phyloP scores from a whole-genome alignment of 1,140 invertebrate species.

The Drosophila sulfurigaster region DNA sequence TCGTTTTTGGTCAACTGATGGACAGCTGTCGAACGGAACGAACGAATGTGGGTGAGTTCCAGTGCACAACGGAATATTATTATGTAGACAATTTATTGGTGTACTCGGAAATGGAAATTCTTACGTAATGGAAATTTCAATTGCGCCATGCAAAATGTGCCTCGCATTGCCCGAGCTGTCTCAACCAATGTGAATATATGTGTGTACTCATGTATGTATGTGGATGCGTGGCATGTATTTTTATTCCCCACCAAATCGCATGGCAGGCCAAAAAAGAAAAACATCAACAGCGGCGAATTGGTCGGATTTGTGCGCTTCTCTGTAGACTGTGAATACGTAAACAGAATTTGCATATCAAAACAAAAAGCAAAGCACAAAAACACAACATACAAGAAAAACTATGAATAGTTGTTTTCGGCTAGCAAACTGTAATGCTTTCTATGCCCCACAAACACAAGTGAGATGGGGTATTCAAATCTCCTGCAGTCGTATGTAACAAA shows the following conservation, averaged over 20 bases:
- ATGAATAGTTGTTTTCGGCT: slow-evolving; percentile 26
- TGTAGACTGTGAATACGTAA: slow-evolving; percentile 49
- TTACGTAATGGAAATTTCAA: slow-evolving; percentile 43
- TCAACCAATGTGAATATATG: not conserved
- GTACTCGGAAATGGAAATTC: slow-evolving; percentile 23
- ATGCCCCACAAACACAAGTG: not conserved
- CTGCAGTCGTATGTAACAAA: not conserved
- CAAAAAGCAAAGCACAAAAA: slow-evolving; percentile 46
- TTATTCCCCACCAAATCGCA: slow-evolving; percentile 37
- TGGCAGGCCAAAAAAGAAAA: slow-evolving; percentile 18
- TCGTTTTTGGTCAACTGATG: slow-evolving; percentile 29
- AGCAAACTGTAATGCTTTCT: slow-evolving; percentile 2
- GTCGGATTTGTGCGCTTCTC: slow-evolving; percentile 27
- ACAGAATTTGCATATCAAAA: slow-evolving; percentile 72
- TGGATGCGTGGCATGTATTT: slow-evolving; percentile 36
- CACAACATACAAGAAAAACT: slow-evolving; percentile 17
- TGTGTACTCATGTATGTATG: slow-evolving; percentile 13
- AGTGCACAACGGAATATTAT: slow-evolving; percentile 1
- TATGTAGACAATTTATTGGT: slow-evolving; percentile 15
- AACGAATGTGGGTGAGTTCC: slow-evolving; percentile 7
- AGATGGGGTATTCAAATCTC: not conserved
- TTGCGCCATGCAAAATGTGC: slow-evolving; percentile 31
- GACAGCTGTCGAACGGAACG: slow-evolving; percentile 16
- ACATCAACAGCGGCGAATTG: slow-evolving; percentile 44
- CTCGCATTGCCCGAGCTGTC: not conserved